Evolutionary conservation across 2,113 vertebrate species (phyloP).

Genomic region (Sakesphorus luctuosus): DNA sequence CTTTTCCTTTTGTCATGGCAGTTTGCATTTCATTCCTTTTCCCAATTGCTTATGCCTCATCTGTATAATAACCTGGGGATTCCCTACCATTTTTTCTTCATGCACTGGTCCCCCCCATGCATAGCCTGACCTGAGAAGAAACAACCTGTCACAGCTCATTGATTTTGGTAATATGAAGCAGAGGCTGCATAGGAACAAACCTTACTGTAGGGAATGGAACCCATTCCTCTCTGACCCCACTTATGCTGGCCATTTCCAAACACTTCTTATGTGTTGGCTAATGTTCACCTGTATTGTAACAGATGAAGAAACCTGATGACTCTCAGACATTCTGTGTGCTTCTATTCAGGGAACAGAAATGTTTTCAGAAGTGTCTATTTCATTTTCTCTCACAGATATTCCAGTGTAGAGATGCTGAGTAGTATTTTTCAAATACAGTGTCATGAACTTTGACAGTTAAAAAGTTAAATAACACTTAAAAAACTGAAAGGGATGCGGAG

Average conservation of each 20-base stretch:
- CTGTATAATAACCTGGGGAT: neutral
- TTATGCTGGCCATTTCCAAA: neutral
- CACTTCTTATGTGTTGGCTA: neutral
- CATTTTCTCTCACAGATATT: neutral
- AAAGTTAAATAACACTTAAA: neutral
- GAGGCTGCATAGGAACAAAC: neutral
- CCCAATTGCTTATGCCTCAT: neutral
- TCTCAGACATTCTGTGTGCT: neutral
- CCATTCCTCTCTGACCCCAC: neutral
- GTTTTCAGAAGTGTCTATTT: neutral
- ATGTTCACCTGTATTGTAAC: neutral
- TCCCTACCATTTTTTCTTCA: neutral
- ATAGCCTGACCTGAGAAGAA: neutral
- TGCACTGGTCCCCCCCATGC: neutral
- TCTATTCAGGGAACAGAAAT: neutral
- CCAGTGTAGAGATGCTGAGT: neutral
- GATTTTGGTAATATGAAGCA: neutral
- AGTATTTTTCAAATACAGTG: neutral
- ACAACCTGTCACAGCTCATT: neutral
- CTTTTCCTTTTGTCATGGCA: neutral
- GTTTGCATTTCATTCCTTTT: constrained; percentile 17
- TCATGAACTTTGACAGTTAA: neutral
- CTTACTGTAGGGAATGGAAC: neutral
- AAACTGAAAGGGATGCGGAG: neutral
- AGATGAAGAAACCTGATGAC: neutral